Evolutionary conservation across 2,888 invertebrate species (phyloP).

Genomic region (Tipula helvola): DNA sequence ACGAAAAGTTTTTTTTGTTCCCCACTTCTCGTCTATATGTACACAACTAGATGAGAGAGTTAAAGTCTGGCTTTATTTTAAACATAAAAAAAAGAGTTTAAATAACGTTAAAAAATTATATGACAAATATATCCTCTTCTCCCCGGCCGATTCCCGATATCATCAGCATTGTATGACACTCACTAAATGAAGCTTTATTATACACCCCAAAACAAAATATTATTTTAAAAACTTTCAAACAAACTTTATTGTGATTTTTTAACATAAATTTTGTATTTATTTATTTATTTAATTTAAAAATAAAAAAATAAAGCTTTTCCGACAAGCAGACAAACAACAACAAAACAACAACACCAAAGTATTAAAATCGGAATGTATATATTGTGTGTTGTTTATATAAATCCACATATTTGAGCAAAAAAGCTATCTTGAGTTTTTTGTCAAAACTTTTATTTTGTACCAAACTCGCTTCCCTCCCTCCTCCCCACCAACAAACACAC

Average conservation of each 20-base stretch:
- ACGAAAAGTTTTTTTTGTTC: neutral
- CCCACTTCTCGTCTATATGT: neutral
- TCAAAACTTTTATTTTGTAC: neutral
- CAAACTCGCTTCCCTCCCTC: neutral
- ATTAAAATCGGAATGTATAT: neutral
- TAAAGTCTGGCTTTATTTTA: neutral
- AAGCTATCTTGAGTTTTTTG: neutral
- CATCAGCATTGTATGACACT: neutral
- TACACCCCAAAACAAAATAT: neutral
- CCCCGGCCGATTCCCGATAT: neutral
- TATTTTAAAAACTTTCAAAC: neutral
- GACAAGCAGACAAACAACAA: neutral
- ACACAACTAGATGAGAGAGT: neutral
- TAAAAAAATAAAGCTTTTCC: neutral
- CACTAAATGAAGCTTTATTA: neutral
- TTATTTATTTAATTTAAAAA: neutral
- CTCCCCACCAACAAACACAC: too few species aligned
- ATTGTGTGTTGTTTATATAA: neutral
- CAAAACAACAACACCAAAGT: neutral
- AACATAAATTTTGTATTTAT: neutral
- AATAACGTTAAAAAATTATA: neutral
- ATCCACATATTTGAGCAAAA: neutral
- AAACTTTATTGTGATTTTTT: neutral
- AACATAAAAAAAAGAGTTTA: neutral
- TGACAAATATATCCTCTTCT: neutral